A percentile compares a stretch with the other conserved stretches of the same genome.
Conservation (phyloP, 1,140 invertebrate genomes). For the Trichonephila inaurata region DNA sequence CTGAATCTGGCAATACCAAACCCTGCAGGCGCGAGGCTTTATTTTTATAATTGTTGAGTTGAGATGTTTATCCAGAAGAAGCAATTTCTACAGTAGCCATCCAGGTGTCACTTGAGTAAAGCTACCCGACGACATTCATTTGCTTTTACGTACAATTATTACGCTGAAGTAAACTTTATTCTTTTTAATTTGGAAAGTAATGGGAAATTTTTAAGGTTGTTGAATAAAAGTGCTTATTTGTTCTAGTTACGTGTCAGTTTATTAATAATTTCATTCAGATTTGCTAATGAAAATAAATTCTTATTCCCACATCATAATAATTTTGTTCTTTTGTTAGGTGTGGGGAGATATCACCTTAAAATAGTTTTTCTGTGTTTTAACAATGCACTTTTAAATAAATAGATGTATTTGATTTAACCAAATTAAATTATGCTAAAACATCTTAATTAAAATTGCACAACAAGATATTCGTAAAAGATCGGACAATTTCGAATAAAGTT, state of each 20-base stretch:
- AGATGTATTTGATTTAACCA: no score
- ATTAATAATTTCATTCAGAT: background rate
- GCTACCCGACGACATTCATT: background rate
- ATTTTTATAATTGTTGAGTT: constrained; percentile 26
- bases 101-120: background rate
- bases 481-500: no score
- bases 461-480: no score
- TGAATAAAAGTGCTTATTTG: background rate
- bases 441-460: no score
- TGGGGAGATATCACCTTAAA: no score
- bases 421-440: no score
- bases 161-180: no score
- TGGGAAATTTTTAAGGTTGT: background rate
- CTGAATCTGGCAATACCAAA: background rate
- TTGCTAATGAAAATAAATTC: no score
- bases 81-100: background rate
- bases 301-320: no score
- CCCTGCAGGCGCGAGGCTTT: background rate
- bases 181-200: background rate
- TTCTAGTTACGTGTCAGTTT: background rate
- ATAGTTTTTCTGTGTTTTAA: no score
- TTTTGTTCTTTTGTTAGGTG: no score
- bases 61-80: background rate
- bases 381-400: no score
- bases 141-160: background rate